Conservation (phyloP, 2,888 invertebrate genomes). For the Acleris laterana region DNA sequence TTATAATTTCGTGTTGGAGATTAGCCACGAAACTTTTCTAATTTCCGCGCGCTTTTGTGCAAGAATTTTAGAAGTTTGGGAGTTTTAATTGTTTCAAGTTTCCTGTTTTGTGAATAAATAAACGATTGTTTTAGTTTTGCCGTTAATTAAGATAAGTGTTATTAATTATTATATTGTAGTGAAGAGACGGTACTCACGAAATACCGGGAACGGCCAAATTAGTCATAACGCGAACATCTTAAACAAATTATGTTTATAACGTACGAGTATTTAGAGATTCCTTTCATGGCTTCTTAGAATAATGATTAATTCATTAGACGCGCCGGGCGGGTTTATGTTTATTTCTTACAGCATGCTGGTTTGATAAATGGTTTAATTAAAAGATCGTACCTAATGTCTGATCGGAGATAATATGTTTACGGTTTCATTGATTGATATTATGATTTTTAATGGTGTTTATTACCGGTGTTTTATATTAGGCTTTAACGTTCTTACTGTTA, state of each 20-base stretch:
- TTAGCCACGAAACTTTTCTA: constrained; percentile 25
- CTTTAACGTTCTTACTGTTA: too few species aligned
- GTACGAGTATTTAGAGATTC: constrained; percentile 29
- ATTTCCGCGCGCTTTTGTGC: constrained; percentile 29
- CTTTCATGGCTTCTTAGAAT: constrained; percentile 42
- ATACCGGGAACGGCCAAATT: constrained; percentile 43
- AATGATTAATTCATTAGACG: constrained; percentile 47
- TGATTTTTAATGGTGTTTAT: too few species aligned
- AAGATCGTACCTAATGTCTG: not conserved
- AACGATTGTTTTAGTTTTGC: constrained; percentile 12
- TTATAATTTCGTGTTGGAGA: constrained; percentile 4
- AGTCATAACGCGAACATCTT: constrained; percentile 48
- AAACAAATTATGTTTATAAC: constrained; percentile 44
- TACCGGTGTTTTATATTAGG: too few species aligned
- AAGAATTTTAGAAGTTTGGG: constrained; percentile 34
- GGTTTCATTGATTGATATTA: too few species aligned
- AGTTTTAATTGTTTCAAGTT: constrained; percentile 16
- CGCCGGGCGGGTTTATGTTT: not conserved
- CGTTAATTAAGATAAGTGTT: constrained; percentile 28
- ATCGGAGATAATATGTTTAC: not conserved
- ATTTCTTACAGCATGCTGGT: constrained; percentile 23
- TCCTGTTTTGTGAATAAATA: constrained; percentile 6
- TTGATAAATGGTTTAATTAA: constrained; percentile 19
- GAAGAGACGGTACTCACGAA: constrained; percentile 27
- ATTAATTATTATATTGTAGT: constrained; percentile 14